phyloP scores from a whole-genome alignment of 1,140 invertebrate genomes.

The Maconellicoccus hirsutus region DNA sequence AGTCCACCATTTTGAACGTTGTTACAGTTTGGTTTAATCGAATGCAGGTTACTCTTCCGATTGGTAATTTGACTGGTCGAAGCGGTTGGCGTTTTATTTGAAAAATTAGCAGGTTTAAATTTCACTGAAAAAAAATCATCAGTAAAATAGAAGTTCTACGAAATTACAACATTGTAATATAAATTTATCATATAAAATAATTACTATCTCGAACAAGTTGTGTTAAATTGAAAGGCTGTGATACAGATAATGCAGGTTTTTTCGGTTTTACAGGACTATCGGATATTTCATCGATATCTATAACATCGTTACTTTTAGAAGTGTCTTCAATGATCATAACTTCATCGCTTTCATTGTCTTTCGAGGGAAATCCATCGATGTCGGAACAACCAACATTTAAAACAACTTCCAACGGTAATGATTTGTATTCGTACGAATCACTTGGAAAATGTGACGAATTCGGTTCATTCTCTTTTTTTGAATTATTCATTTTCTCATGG shows the following conservation, averaged over 20 bases:
- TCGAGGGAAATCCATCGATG: background rate
- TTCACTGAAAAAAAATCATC: background rate
- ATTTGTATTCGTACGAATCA: no score
- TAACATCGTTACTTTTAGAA: background rate
- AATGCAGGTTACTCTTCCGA: background rate
- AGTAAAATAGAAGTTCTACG: no score
- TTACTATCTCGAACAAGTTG: background rate
- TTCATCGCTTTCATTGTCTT: background rate
- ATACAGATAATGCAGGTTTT: background rate
- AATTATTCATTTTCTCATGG: no score
- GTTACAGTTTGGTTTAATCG: no score
- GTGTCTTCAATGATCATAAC: background rate
- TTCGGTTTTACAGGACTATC: background rate
- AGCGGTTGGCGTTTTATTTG: background rate
- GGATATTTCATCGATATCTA: background rate
- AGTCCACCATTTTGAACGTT: no score
- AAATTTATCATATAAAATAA: background rate
- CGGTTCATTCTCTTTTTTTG: no score
- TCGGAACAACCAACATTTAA: no score
- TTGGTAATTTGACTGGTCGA: background rate
- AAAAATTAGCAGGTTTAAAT: background rate
- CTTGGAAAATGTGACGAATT: no score
- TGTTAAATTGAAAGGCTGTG: background rate
- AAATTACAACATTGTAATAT: no score
- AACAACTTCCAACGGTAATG: no score